Evolutionary conservation across 2,888 invertebrate genomes (phyloP).

Genomic region (Leptogaster cylindrica): DNA sequence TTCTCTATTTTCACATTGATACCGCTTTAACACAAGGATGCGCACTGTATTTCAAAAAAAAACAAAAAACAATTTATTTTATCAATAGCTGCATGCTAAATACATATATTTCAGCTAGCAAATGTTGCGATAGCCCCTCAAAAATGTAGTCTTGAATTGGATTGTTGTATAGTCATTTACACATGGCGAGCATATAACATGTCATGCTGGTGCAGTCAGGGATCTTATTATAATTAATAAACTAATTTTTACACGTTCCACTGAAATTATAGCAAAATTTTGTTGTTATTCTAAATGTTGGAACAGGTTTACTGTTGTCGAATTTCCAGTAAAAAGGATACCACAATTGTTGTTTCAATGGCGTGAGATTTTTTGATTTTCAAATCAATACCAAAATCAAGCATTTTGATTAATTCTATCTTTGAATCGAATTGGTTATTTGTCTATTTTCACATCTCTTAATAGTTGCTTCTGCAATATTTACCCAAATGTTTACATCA

Average conservation of each 20-base stretch:
- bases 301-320: no score
- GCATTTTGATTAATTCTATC: no score
- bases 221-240: constrained; percentile 23
- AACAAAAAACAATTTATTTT: constrained; percentile 21
- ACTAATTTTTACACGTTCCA: constrained; percentile 26
- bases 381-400: no score
- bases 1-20: constrained; percentile 37
- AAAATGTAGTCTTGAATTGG: constrained; percentile 21
- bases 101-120: constrained; percentile 36
- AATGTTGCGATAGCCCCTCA: constrained; percentile 23
- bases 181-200: constrained; percentile 26
- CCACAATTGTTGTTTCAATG: no score
- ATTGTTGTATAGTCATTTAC: constrained; percentile 3
- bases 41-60: constrained; percentile 30
- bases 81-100: constrained; percentile 38
- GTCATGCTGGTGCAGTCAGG: constrained; percentile 21
- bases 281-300: background rate
- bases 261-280: constrained; percentile 38
- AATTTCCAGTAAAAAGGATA: no score
- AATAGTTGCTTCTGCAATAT: no score
- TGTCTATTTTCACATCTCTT: no score
- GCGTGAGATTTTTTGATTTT: no score
- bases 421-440: no score
- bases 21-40: constrained; percentile 39
- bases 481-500: no score